These are phyloP conservation scores for Hyles euphorbiae DNA, from an alignment of 1,140 invertebrate species.

Conservation along the genomic window DNA sequence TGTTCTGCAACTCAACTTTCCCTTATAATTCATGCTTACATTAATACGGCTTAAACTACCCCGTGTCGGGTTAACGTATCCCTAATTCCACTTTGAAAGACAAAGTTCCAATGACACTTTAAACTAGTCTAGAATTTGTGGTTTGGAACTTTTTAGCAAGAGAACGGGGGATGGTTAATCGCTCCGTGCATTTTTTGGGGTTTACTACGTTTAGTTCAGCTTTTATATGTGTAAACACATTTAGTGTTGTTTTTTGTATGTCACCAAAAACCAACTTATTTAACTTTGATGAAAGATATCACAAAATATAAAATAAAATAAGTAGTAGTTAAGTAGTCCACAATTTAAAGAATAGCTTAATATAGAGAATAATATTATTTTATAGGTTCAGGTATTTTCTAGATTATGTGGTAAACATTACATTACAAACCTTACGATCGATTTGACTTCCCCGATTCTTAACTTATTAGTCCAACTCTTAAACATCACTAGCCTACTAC, in stretches of 20 bases:
- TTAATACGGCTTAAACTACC: constrained; percentile 4
- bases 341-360: too few species aligned
- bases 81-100: constrained; percentile 23
- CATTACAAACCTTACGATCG: background rate
- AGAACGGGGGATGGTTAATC: constrained; percentile 1
- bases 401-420: too few species aligned
- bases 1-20: constrained; percentile 39
- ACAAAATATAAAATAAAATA: too few species aligned
- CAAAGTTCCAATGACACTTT: constrained; percentile 7
- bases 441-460: background rate
- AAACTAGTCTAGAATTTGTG: constrained; percentile 5
- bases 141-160: constrained; percentile 4
- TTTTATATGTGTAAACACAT: background rate
- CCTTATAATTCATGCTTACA: constrained; percentile 23
- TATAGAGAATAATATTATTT: too few species aligned
- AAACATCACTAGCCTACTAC: too few species aligned
- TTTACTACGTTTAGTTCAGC: background rate
- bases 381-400: too few species aligned
- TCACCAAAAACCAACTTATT: too few species aligned
- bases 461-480: background rate
- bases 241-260: background rate
- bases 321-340: too few species aligned
- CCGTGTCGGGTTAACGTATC: constrained; percentile 4
- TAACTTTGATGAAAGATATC: too few species aligned
- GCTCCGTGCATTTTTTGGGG: background rate